A percentile compares a stretch with the other conserved stretches of the same genome.
These are phyloP conservation scores for Aegithalos caudatus DNA, from an alignment of 2,113 vertebrate species.

Conservation along the genomic window DNA sequence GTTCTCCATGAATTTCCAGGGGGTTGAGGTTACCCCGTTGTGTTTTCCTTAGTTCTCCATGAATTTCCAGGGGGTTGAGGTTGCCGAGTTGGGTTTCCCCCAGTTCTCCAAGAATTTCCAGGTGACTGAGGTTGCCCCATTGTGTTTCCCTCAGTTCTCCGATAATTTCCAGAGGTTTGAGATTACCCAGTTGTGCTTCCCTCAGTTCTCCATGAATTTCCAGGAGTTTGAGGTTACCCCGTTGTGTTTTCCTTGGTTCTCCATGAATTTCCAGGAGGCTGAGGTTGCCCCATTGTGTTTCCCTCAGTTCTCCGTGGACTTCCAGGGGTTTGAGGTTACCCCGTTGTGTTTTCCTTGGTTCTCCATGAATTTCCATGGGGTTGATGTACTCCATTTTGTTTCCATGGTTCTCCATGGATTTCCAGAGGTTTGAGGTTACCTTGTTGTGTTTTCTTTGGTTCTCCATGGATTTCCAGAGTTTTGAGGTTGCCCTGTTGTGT, in stretches of 20 bases:
- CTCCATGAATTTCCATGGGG: no score
- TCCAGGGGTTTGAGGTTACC: accelerated
- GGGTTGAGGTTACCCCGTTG: accelerated
- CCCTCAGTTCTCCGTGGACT: background rate
- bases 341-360: no score
- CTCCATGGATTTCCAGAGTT: no score
- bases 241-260: background rate
- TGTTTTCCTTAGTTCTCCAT: background rate
- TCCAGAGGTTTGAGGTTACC: no score
- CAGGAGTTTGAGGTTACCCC: accelerated
- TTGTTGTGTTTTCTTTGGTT: no score
- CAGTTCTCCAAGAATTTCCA: accelerated
- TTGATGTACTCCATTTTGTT: no score
- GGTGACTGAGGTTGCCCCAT: accelerated
- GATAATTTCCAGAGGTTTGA: accelerated
- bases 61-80: background rate
- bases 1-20: background rate
- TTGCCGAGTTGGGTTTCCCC: accelerated
- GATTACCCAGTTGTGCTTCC: accelerated
- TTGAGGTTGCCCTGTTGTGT: background rate
- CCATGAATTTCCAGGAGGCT: accelerated
- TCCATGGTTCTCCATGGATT: no score
- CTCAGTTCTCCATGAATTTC: accelerated
- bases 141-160: accelerated
- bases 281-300: accelerated